A percentile compares a stretch with the other conserved stretches of the same genome.
Evolutionary conservation across 2,797 vertebrate species (phyloP).

Genomic region (Girardinus metallicus): DNA sequence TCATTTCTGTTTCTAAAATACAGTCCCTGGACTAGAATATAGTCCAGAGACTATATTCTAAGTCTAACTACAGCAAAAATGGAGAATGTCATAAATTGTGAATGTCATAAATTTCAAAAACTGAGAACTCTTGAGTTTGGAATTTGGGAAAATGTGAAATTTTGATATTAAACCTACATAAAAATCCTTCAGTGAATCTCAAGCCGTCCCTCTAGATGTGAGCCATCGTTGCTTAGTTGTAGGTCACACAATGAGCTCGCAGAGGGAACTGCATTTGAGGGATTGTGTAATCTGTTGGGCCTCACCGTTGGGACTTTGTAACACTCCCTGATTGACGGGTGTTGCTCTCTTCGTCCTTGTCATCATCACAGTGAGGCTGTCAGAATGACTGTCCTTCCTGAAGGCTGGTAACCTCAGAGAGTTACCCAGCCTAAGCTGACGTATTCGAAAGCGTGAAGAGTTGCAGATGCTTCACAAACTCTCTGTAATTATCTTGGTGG

Average conservation of each 20-base stretch:
- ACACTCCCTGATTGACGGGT: slow-evolving; percentile 46
- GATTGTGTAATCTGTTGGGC: slow-evolving; percentile 51
- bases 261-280: slow-evolving; percentile 20
- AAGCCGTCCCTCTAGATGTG: slow-evolving; percentile 15
- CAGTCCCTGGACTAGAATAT: no score
- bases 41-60: not conserved
- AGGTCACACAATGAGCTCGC: slow-evolving; percentile 49
- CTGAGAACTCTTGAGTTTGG: not conserved
- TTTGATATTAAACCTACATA: not conserved
- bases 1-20: not conserved
- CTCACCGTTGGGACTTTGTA: slow-evolving; percentile 18
- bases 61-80: not conserved
- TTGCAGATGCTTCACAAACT: slow-evolving; percentile 28
- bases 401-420: slow-evolving; percentile 17
- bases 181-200: slow-evolving; percentile 7
- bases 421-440: slow-evolving; percentile 24
- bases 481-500: slow-evolving; percentile 16
- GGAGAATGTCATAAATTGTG: not conserved
- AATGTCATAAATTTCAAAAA: no score
- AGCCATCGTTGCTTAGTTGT: slow-evolving; percentile 59
- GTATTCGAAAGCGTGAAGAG: slow-evolving; percentile 39
- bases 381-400: slow-evolving; percentile 26
- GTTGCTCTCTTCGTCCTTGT: slow-evolving; percentile 52
- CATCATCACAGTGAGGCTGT: slow-evolving; percentile 40
- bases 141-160: not conserved